Evolutionary conservation across 2,113 vertebrate species (phyloP).

Genomic region (Tetraodon nigroviridis): DNA sequence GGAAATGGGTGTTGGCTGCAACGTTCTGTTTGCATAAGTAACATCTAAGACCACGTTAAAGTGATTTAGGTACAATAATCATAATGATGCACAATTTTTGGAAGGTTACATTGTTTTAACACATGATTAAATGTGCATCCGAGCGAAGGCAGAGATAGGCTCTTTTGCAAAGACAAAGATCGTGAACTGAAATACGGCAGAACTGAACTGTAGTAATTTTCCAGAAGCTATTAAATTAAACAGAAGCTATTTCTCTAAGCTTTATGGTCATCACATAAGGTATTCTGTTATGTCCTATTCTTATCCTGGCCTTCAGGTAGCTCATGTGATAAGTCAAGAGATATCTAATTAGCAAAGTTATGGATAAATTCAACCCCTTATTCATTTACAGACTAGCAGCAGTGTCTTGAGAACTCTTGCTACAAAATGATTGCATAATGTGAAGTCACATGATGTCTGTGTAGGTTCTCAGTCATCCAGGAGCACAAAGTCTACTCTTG

Average conservation of each 20-base stretch:
- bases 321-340: slow-evolving; percentile 67
- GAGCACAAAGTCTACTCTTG: too few relatives aligned
- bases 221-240: slow-evolving; percentile 62
- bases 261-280: slow-evolving; percentile 50
- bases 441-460: too few relatives aligned
- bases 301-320: slow-evolving; percentile 70
- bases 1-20: slow-evolving; percentile 27
- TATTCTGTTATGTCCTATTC: slow-evolving; percentile 66
- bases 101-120: slow-evolving; percentile 23
- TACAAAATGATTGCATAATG: slow-evolving; percentile 1
- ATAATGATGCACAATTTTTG: slow-evolving; percentile 28
- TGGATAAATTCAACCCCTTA: slow-evolving; percentile 60
- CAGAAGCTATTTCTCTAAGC: slow-evolving; percentile 60
- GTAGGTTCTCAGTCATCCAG: too few relatives aligned
- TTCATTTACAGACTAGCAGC: slow-evolving; percentile 48
- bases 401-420: slow-evolving; percentile 20
- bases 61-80: slow-evolving; percentile 39
- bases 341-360: slow-evolving; percentile 67
- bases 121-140: slow-evolving; percentile 25
- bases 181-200: slow-evolving; percentile 42
- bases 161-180: slow-evolving; percentile 27
- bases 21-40: slow-evolving; percentile 27
- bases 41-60: slow-evolving; percentile 46
- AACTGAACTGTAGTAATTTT: slow-evolving; percentile 60
- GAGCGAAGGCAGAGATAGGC: slow-evolving; percentile 20